Conservation (phyloP, 2,888 invertebrate genomes). For the Phymatocera aterrima region DNA sequence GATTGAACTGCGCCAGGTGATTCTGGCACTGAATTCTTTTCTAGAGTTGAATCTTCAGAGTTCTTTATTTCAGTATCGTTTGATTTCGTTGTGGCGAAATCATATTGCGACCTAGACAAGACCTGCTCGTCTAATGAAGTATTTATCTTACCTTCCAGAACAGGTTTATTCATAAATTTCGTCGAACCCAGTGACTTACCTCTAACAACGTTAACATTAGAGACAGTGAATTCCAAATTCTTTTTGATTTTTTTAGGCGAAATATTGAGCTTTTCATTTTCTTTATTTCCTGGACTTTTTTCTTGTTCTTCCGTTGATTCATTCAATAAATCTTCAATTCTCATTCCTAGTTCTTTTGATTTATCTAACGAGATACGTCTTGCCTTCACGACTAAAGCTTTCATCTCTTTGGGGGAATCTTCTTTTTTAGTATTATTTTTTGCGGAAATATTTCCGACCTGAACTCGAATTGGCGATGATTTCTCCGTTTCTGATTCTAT, state of each 20-base stretch:
- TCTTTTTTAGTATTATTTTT: neutral
- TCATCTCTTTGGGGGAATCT: neutral
- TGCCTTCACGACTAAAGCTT: neutral
- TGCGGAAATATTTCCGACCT: neutral
- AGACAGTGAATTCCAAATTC: constrained; percentile 25
- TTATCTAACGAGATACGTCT: constrained; percentile 27
- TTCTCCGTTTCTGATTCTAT: neutral
- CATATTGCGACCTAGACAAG: constrained; percentile 2
- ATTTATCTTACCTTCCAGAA: neutral
- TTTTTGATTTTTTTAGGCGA: constrained; percentile 14
- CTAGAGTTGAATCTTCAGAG: neutral
- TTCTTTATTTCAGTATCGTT: neutral
- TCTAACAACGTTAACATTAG: constrained; percentile 6
- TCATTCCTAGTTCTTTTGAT: constrained; percentile 43
- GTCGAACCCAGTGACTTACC: constrained; percentile 2
- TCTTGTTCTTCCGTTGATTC: constrained; percentile 42
- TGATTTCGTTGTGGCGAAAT: neutral
- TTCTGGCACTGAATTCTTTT: neutral
- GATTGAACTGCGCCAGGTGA: neutral
- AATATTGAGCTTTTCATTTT: constrained; percentile 53
- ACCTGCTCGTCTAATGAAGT: constrained; percentile 6
- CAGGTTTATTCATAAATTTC: neutral
- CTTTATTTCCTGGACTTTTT: constrained; percentile 51
- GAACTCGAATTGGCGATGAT: neutral
- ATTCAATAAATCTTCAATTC: constrained; percentile 46